Evolutionary conservation across 2,797 vertebrate genomes (phyloP).

Genomic region (Myripristis murdjan): DNA sequence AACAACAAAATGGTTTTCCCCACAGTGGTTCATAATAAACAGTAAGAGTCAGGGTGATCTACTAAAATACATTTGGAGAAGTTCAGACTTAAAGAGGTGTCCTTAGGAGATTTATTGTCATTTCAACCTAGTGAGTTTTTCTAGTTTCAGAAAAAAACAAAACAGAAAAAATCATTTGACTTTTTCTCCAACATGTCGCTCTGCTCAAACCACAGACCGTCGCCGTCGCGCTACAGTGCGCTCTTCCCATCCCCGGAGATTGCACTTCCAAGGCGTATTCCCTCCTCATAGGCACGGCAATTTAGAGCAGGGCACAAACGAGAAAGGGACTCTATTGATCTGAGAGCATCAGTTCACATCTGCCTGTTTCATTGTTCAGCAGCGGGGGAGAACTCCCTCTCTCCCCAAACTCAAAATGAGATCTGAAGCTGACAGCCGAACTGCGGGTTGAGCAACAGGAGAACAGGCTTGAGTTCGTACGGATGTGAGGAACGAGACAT

Average conservation of each 20-base stretch:
- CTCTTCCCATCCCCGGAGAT: constrained; percentile 41
- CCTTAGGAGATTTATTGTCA: not conserved
- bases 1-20: not conserved
- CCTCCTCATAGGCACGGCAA: constrained; percentile 44
- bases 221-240: constrained; percentile 19
- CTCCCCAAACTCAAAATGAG: constrained; percentile 53
- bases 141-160: constrained; percentile 20
- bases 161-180: constrained; percentile 1
- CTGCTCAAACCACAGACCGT: constrained; percentile 32
- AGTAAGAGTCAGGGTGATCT: not conserved
- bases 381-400: constrained; percentile 27
- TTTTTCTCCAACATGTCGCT: constrained; percentile 31
- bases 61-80: not conserved
- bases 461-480: constrained; percentile 19
- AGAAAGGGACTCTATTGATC: constrained; percentile 65
- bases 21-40: not conserved
- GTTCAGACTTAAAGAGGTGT: not conserved
- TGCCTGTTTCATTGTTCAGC: constrained; percentile 46
- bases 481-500: constrained; percentile 20
- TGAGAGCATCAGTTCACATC: constrained; percentile 61
- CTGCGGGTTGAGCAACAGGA: constrained; percentile 52
- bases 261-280: constrained; percentile 37
- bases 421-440: constrained; percentile 65
- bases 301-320: constrained; percentile 59
- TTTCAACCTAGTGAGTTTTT: constrained; percentile 30